These are phyloP conservation scores for Sorex fumeus DNA, from an alignment of 2,113 vertebrate genomes.

Conservation along the genomic window DNA sequence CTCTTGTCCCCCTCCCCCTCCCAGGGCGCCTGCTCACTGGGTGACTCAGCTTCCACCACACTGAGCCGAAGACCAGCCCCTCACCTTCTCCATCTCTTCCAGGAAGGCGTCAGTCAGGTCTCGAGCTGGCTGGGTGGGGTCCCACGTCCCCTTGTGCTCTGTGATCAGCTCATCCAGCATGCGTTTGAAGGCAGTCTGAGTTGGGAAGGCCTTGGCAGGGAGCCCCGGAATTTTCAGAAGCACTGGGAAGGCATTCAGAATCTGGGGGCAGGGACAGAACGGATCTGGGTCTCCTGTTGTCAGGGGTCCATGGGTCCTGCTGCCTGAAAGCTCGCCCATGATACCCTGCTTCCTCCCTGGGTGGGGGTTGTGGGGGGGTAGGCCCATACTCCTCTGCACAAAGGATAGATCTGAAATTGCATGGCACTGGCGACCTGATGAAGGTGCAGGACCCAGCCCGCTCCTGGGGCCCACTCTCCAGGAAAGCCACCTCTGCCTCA, in stretches of 20 bases:
- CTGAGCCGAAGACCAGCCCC: fast-evolving
- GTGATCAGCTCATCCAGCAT: conserved; percentile 61
- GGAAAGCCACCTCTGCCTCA: no score
- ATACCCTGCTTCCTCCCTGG: no score
- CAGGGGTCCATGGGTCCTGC: no score
- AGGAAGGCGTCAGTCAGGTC: conserved; percentile 87
- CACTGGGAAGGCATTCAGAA: conserved; percentile 72
- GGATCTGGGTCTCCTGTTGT: background rate
- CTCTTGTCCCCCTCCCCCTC: fast-evolving
- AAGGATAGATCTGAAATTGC: no score
- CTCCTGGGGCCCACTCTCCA: no score
- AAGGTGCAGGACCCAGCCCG: no score
- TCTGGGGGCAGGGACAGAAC: conserved; percentile 55
- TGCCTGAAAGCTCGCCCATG: no score
- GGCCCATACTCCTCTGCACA: no score
- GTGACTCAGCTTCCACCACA: no score
- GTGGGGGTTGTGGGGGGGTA: no score
- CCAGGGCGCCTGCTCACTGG: no score
- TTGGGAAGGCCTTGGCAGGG: conserved; percentile 41
- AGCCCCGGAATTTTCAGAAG: conserved; percentile 83
- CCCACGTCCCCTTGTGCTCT: conserved; percentile 75
- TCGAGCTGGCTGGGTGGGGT: conserved; percentile 64
- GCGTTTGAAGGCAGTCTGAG: conserved; percentile 30
- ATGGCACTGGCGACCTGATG: no score
- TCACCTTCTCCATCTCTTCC: conserved; percentile 87